A percentile compares a stretch with the other conserved stretches of the same genome.
phyloP scores from a whole-genome alignment of 2,888 invertebrate species.

The Oscheius sp. region DNA sequence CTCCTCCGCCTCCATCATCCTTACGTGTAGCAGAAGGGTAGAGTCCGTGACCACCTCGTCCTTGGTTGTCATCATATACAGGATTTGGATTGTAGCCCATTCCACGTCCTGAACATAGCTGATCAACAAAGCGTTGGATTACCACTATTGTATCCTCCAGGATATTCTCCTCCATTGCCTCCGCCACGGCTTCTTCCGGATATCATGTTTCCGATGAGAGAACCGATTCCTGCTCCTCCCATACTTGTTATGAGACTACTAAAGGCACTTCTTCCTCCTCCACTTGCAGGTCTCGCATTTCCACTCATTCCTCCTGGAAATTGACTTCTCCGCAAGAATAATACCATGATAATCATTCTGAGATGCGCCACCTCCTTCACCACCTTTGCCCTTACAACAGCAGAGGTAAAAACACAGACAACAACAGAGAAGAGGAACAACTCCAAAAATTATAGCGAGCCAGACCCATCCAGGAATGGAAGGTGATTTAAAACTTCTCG shows the following conservation, averaged over 20 bases:
- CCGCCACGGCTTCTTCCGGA: slow-evolving; percentile 30
- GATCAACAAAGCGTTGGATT: neutral
- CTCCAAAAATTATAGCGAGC: slow-evolving; percentile 52
- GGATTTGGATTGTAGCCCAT: slow-evolving; percentile 30
- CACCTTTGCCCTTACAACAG: slow-evolving; percentile 60
- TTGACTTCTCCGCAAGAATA: neutral
- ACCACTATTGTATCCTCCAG: neutral
- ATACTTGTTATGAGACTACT: slow-evolving; percentile 13
- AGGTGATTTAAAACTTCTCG: slow-evolving; percentile 48
- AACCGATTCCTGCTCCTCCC: slow-evolving; percentile 50
- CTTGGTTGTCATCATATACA: slow-evolving; percentile 49
- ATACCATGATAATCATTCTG: neutral
- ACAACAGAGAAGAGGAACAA: slow-evolving; percentile 63
- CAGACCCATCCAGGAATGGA: slow-evolving; percentile 53
- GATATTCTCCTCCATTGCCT: slow-evolving; percentile 5
- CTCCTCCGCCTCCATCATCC: slow-evolving; percentile 66
- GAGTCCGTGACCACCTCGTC: slow-evolving; percentile 55
- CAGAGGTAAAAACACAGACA: slow-evolving; percentile 65
- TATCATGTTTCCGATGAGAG: slow-evolving; percentile 44
- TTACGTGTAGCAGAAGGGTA: slow-evolving; percentile 62
- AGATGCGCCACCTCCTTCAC: slow-evolving; percentile 15
- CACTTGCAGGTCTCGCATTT: neutral
- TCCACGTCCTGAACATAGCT: neutral
- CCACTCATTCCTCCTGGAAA: no score
- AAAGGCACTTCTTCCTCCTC: slow-evolving; percentile 20